phyloP scores from a whole-genome alignment of 1,140 invertebrate species.

The Drosophila virilis region DNA sequence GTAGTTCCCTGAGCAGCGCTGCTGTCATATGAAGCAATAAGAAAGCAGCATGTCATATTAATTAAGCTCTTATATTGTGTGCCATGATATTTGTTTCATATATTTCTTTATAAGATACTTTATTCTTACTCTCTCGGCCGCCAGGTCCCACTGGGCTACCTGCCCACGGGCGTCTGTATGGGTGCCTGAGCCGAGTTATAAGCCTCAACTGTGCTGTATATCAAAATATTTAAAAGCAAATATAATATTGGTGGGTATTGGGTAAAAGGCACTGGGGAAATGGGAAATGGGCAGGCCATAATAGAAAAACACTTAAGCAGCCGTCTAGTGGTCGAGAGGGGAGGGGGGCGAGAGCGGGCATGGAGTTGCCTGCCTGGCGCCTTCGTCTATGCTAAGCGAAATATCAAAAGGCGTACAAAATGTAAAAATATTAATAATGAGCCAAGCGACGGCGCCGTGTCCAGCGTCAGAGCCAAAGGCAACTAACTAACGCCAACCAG shows the following conservation, averaged over 20 bases:
- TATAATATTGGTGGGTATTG: conserved; percentile 68
- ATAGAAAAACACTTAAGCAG: conserved; percentile 81
- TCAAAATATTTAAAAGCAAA: conserved; percentile 84
- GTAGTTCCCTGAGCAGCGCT: not conserved
- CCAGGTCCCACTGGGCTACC: conserved; percentile 22
- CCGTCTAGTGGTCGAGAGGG: conserved; percentile 35
- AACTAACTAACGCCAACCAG: conserved; percentile 16
- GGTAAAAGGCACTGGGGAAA: conserved; percentile 33
- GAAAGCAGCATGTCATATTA: not conserved
- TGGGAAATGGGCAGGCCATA: conserved; percentile 53
- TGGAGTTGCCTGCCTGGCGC: conserved; percentile 19
- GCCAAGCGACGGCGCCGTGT: conserved; percentile 31
- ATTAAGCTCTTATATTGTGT: not conserved
- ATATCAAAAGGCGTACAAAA: conserved; percentile 76
- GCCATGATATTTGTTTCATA: not conserved
- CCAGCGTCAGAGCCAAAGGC: conserved; percentile 2
- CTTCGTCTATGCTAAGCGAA: conserved; percentile 49
- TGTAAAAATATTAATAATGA: conserved; percentile 73
- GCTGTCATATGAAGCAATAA: not conserved
- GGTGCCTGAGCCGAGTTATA: conserved; percentile 48
- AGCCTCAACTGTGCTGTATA: conserved; percentile 73
- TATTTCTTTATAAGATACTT: not conserved
- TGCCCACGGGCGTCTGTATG: conserved; percentile 11
- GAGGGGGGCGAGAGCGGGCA: not conserved
- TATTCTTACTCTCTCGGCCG: not conserved